Conservation (phyloP, 2,888 invertebrate genomes). For the Hoplodrina ambigua region DNA sequence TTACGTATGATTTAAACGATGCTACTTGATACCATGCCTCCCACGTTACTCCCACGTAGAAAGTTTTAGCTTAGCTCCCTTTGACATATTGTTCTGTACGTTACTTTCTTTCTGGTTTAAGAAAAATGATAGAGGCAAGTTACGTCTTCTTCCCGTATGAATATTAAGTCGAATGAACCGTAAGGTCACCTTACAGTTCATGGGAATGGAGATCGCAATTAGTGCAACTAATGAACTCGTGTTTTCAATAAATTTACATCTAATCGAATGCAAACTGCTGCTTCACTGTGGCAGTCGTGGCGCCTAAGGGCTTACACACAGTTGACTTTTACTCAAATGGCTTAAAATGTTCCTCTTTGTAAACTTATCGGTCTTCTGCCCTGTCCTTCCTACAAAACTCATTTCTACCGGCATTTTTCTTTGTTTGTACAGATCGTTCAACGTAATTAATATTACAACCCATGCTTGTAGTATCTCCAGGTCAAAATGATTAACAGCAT, state of each 20-base stretch:
- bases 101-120: slow-evolving; percentile 58
- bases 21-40: slow-evolving; percentile 62
- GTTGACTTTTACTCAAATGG: slow-evolving; percentile 4
- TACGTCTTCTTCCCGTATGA: slow-evolving; percentile 40
- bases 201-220: slow-evolving; percentile 58
- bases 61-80: slow-evolving; percentile 58
- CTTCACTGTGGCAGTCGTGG: slow-evolving; percentile 36
- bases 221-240: slow-evolving; percentile 60
- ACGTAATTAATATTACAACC: slow-evolving; percentile 31
- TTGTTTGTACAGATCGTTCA: slow-evolving; percentile 28
- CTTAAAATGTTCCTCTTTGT: background rate
- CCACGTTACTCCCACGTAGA: slow-evolving; percentile 61
- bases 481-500: slow-evolving; percentile 50
- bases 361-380: background rate
- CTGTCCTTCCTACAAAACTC: slow-evolving; percentile 4
- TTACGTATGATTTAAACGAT: slow-evolving; percentile 64
- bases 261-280: slow-evolving; percentile 53
- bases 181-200: slow-evolving; percentile 47
- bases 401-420: slow-evolving; percentile 11
- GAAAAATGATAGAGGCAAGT: slow-evolving; percentile 42
- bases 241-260: slow-evolving; percentile 59
- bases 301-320: slow-evolving; percentile 40
- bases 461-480: slow-evolving; percentile 14
- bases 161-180: slow-evolving; percentile 46
- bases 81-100: slow-evolving; percentile 58